These are phyloP conservation scores for Drosophila chauvacae DNA, from an alignment of 1,140 invertebrate species.

Conservation along the genomic window DNA sequence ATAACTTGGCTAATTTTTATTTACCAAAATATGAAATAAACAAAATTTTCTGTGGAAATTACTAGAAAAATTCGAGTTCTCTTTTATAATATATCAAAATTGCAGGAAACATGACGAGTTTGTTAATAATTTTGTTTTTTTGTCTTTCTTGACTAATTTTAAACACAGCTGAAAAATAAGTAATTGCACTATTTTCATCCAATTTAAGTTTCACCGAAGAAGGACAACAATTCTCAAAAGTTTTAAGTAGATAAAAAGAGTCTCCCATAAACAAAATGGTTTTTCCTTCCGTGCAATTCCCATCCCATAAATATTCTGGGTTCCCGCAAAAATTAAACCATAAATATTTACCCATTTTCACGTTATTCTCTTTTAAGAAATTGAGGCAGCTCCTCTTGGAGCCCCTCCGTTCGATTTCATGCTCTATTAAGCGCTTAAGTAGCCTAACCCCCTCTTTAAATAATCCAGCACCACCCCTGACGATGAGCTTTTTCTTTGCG, in stretches of 20 bases:
- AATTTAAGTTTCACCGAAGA: not conserved
- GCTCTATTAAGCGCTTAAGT: slow-evolving; percentile 40
- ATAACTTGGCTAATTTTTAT: not conserved
- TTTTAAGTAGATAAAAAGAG: not conserved
- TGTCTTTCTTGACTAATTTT: no score
- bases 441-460: slow-evolving; percentile 20
- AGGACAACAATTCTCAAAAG: not conserved
- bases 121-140: no score
- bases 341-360: slow-evolving; percentile 21
- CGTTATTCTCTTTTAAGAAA: slow-evolving; percentile 33
- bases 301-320: not conserved
- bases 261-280: not conserved
- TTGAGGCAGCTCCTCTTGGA: not conserved
- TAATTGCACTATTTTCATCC: no score
- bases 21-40: not conserved
- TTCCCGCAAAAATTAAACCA: slow-evolving; percentile 4
- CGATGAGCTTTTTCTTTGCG: slow-evolving; percentile 10
- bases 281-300: no score
- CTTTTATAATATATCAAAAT: no score
- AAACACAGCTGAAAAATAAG: no score
- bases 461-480: not conserved
- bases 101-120: no score
- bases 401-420: slow-evolving; percentile 21
- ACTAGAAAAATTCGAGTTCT: no score
- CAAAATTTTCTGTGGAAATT: not conserved